Percentiles rank a stretch among this genome's conserved stretches.
These are phyloP conservation scores for Caradrina clavipalpis DNA, from an alignment of 2,888 invertebrate genomes.

Conservation along the genomic window DNA sequence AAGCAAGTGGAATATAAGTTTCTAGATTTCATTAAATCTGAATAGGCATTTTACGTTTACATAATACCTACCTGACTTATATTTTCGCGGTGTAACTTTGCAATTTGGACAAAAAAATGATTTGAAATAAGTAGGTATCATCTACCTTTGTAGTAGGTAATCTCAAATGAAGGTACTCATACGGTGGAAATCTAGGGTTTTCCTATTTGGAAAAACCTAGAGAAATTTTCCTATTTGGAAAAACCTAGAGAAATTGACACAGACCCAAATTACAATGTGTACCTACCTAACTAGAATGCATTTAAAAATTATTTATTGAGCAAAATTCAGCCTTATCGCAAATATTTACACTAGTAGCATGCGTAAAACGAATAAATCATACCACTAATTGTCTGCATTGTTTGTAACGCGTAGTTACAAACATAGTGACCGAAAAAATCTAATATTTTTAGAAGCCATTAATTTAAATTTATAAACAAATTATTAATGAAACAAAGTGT, in stretches of 20 bases:
- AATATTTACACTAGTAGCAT: conserved; percentile 28
- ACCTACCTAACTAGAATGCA: not conserved
- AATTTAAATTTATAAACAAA: conserved; percentile 66
- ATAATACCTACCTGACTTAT: conserved; percentile 65
- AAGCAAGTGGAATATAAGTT: conserved; percentile 74
- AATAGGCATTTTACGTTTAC: conserved; percentile 69
- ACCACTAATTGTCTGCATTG: conserved; percentile 50
- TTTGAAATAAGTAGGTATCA: not conserved
- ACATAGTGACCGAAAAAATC: conserved; percentile 61
- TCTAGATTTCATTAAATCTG: conserved; percentile 71
- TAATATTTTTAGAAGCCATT: conserved; percentile 66
- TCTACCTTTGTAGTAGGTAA: no score
- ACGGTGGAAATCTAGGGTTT: no score
- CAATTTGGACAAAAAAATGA: conserved; percentile 3
- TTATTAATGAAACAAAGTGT: conserved; percentile 78
- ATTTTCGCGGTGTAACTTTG: conserved; percentile 9
- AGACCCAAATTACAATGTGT: not conserved
- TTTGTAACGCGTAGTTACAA: conserved; percentile 54
- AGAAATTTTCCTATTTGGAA: not conserved
- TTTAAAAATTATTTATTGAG: not conserved
- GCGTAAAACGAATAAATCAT: conserved; percentile 44
- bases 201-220: not conserved
- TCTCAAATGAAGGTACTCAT: no score
- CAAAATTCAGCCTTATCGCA: conserved; percentile 1
- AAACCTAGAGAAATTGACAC: not conserved